A percentile compares a stretch with the other conserved stretches of the same genome.
These are phyloP conservation scores for Tyria jacobaeae DNA, from an alignment of 2,888 invertebrate species.

Conservation along the genomic window DNA sequence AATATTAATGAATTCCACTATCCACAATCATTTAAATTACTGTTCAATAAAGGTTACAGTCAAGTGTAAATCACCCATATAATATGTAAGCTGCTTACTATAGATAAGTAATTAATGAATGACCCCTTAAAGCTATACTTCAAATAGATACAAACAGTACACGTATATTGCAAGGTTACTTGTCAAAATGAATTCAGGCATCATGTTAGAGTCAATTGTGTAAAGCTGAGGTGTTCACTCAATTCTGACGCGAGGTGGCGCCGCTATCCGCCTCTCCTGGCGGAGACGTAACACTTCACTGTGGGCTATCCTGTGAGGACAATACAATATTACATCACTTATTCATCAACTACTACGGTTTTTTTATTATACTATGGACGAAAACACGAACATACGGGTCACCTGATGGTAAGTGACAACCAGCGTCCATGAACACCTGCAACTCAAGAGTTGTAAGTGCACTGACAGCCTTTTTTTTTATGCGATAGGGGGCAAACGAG, in stretches of 20 bases:
- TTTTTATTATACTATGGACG: too few relatives aligned
- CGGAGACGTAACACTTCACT: slow-evolving; percentile 62
- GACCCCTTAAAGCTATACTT: neutral
- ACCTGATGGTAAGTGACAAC: neutral
- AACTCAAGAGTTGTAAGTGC: too few relatives aligned
- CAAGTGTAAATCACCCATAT: too few relatives aligned
- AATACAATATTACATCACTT: neutral
- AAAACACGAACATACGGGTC: too few relatives aligned
- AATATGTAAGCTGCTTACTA: too few relatives aligned
- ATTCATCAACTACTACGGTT: too few relatives aligned
- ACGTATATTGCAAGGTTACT: neutral
- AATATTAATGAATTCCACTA: too few relatives aligned
- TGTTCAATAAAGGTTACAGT: too few relatives aligned
- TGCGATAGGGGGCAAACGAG: too few relatives aligned
- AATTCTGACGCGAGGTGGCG: slow-evolving; percentile 68
- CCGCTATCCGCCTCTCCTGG: slow-evolving; percentile 65
- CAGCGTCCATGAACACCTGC: too few relatives aligned
- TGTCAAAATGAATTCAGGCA: neutral
- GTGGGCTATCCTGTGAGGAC: slow-evolving; percentile 67
- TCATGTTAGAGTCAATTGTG: neutral
- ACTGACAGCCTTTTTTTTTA: too few relatives aligned
- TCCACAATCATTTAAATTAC: too few relatives aligned
- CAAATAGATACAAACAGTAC: neutral
- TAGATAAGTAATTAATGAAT: neutral
- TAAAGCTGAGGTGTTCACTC: slow-evolving; percentile 51